A percentile compares a stretch with the other conserved stretches of the same genome.
phyloP scores from a whole-genome alignment of 2,113 vertebrate species.

The Speoplatyrhinus poulsoni region DNA sequence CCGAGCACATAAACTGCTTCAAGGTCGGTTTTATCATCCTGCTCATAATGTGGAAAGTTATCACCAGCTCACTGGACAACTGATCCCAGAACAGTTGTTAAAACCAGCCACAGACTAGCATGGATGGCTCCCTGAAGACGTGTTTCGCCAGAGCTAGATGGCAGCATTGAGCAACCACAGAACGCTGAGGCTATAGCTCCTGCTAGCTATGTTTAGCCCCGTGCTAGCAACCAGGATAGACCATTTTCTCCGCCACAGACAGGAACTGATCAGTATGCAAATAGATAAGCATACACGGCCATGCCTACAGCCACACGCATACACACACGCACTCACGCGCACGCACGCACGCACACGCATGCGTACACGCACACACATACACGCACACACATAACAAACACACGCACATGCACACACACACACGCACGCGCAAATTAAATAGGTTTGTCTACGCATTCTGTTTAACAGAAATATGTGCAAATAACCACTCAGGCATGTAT shows the following conservation, averaged over 20 bases:
- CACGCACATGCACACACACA: neutral
- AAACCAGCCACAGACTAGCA: constrained; percentile 55
- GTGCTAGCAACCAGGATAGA: constrained; percentile 19
- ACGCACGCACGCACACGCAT: neutral
- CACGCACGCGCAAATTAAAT: constrained; percentile 28
- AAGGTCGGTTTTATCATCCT: constrained; percentile 69
- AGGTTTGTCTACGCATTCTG: constrained; percentile 12
- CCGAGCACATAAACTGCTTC: constrained; percentile 61
- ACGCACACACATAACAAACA: neutral
- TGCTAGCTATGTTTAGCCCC: constrained; percentile 10
- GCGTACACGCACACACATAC: neutral
- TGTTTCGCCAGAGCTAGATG: constrained; percentile 67
- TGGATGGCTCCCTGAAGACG: constrained; percentile 47
- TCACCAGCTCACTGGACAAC: constrained; percentile 62
- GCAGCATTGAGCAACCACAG: constrained; percentile 69
- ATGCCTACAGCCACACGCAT: constrained; percentile 15
- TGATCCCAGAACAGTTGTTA: constrained; percentile 67
- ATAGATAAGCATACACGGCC: constrained; percentile 17
- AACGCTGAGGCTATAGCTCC: neutral
- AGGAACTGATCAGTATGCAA: constrained; percentile 19
- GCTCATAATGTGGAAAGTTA: constrained; percentile 64
- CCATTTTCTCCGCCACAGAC: constrained; percentile 36
- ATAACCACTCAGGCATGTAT: constrained; percentile 17
- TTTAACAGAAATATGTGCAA: no score
- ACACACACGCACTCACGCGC: constrained; percentile 9